Evolutionary conservation across 2,888 invertebrate genomes (phyloP).

Genomic region (Euzetes globulus): DNA sequence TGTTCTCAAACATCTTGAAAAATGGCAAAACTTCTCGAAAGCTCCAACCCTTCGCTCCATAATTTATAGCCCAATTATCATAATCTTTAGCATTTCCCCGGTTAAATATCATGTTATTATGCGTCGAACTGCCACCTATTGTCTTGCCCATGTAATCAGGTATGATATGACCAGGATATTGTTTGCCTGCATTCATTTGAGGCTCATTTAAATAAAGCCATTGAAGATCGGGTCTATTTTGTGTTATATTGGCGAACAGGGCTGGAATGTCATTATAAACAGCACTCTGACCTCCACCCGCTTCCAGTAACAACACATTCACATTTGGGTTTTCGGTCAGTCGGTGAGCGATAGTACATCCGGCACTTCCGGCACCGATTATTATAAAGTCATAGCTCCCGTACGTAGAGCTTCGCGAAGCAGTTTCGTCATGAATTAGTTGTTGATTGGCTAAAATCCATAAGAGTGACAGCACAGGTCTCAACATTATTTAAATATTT

Average conservation of each 20-base stretch:
- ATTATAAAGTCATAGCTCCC: neutral
- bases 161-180: slow-evolving; percentile 1
- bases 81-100: slow-evolving; percentile 27
- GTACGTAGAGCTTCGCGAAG: neutral
- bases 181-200: slow-evolving; percentile 16
- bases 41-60: slow-evolving; percentile 30
- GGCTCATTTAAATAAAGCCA: slow-evolving; percentile 16
- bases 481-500: too few species aligned
- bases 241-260: neutral
- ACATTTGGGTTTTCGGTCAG: neutral
- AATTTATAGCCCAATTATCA: slow-evolving; percentile 23
- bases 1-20: slow-evolving; percentile 22
- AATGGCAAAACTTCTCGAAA: slow-evolving; percentile 19
- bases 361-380: neutral
- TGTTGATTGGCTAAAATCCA: too few species aligned
- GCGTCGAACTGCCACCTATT: slow-evolving; percentile 28
- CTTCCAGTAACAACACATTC: neutral
- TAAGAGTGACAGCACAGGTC: too few species aligned
- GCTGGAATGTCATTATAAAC: neutral
- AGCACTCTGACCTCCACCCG: slow-evolving; percentile 4
- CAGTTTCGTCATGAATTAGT: too few species aligned
- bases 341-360: neutral
- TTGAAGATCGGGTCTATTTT: neutral
- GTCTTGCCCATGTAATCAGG: slow-evolving; percentile 7
- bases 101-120: slow-evolving; percentile 27